Conservation (phyloP, 2,888 invertebrate genomes). For the Netelia melanura region DNA sequence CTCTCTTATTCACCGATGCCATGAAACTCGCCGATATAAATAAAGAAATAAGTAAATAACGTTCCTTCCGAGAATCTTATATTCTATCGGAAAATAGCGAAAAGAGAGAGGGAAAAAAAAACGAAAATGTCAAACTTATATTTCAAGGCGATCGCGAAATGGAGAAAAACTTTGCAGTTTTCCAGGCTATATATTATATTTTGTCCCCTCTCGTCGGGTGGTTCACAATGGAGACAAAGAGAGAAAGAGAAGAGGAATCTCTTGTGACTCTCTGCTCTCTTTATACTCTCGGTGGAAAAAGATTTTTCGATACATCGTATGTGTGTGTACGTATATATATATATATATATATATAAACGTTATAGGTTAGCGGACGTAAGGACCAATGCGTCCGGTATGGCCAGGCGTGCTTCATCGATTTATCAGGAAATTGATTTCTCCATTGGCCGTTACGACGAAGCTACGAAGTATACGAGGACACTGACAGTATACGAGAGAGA, state of each 20-base stretch:
- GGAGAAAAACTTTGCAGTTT: conserved; percentile 46
- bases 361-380: conserved; percentile 5
- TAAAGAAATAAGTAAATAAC: conserved; percentile 22
- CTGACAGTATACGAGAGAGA: background rate
- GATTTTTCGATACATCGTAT: conserved; percentile 1
- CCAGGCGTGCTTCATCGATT: conserved; percentile 49
- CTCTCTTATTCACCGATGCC: no score
- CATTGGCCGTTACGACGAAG: conserved; percentile 27
- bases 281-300: conserved; percentile 28
- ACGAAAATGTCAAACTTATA: conserved; percentile 49
- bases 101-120: background rate
- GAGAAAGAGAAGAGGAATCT: conserved; percentile 12
- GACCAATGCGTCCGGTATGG: conserved; percentile 47
- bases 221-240: background rate
- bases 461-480: conserved; percentile 1
- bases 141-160: conserved; percentile 11
- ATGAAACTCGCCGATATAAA: no score
- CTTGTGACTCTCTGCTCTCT: background rate
- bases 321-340: conserved; percentile 5
- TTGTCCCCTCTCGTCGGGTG: background rate
- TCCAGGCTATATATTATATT: conserved; percentile 29
- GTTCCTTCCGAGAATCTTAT: background rate
- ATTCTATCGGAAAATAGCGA: background rate
- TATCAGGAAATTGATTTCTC: conserved; percentile 63
- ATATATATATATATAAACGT: conserved; percentile 10